Conservation (phyloP, 2,888 invertebrate species). For the Lepidocyrtinus sp. region DNA sequence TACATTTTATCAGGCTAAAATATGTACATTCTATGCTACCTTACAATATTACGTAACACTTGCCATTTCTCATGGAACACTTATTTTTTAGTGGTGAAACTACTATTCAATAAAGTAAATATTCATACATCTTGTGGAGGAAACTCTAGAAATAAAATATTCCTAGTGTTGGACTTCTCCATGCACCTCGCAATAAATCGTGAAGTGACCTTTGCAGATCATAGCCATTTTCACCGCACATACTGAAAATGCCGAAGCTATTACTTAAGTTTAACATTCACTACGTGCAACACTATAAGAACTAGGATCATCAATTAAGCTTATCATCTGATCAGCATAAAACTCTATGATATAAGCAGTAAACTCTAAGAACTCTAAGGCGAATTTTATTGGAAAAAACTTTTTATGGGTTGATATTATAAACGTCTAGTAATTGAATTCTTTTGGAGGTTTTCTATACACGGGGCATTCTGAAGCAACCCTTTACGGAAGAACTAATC, state of each 20-base stretch:
- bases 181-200: not conserved
- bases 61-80: no score
- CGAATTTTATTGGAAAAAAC: not conserved
- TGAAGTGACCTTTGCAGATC: not conserved
- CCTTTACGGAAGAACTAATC: not conserved
- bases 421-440: not conserved
- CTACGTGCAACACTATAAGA: not conserved
- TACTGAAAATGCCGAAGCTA: not conserved
- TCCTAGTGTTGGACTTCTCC: not conserved
- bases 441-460: no score
- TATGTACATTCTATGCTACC: no score
- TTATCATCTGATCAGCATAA: not conserved
- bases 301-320: not conserved
- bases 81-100: no score
- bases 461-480: not conserved
- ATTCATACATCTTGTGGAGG: no score
- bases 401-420: no score
- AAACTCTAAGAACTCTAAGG: no score
- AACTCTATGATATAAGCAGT: no score
- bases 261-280: not conserved
- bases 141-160: not conserved
- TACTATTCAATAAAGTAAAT: no score
- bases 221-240: not conserved
- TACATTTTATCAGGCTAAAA: no score
- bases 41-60: slow-evolving; percentile 7